Conservation (phyloP, 2,797 vertebrate genomes). For the Sebastes steindachneri region DNA sequence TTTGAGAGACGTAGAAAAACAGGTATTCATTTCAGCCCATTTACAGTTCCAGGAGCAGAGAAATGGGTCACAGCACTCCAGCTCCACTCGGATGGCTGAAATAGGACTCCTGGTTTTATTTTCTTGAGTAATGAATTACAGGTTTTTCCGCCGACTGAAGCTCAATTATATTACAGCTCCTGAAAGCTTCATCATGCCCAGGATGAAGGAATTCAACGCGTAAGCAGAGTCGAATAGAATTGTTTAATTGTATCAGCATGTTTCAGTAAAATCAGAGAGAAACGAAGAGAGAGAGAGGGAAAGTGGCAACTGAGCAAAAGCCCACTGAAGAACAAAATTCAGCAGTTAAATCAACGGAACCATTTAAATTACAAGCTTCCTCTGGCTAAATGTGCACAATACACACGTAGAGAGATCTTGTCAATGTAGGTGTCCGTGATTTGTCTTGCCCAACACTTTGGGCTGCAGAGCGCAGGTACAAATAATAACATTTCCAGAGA, state of each 20-base stretch:
- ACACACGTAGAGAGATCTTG: neutral
- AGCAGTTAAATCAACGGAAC: neutral
- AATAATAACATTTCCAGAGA: neutral
- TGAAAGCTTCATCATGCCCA: slow-evolving; percentile 79
- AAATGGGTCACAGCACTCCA: slow-evolving; percentile 76
- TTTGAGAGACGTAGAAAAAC: slow-evolving; percentile 77
- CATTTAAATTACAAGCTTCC: neutral
- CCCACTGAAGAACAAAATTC: neutral
- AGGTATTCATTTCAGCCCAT: slow-evolving; percentile 80
- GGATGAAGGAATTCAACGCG: slow-evolving; percentile 79
- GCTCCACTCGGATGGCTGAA: slow-evolving; percentile 69
- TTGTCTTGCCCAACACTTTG: neutral
- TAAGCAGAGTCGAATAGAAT: slow-evolving; percentile 80
- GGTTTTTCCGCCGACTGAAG: slow-evolving; percentile 77
- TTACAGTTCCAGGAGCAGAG: slow-evolving; percentile 72
- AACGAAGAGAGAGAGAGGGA: neutral
- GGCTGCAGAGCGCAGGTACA: neutral
- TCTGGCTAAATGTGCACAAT: neutral
- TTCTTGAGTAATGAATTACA: slow-evolving; percentile 83
- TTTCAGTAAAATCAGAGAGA: slow-evolving; percentile 45
- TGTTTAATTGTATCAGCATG: slow-evolving; percentile 84
- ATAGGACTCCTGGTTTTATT: slow-evolving; percentile 77
- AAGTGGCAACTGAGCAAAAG: neutral
- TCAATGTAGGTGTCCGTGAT: neutral
- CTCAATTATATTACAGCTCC: slow-evolving; percentile 82